Conservation (phyloP, 2,888 invertebrate species). For the Drosophila siamana region DNA sequence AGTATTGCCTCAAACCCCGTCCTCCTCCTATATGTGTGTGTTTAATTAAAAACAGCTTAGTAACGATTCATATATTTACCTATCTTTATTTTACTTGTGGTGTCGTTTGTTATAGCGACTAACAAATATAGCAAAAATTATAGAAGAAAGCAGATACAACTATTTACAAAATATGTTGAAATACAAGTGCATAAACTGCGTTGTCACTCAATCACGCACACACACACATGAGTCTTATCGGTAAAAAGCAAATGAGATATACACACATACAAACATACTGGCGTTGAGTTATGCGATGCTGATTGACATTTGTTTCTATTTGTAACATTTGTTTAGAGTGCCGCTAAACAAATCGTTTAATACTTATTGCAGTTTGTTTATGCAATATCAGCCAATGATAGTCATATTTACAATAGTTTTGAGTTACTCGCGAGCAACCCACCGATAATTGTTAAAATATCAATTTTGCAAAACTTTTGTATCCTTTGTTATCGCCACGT, state of each 20-base stretch:
- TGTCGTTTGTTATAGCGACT: too few species aligned
- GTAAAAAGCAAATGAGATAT: constrained; percentile 29
- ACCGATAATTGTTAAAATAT: not conserved
- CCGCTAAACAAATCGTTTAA: not conserved
- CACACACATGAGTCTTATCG: constrained; percentile 37
- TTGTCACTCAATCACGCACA: constrained; percentile 37
- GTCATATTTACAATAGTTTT: not conserved
- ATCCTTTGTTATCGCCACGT: not conserved
- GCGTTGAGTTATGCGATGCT: constrained; percentile 7
- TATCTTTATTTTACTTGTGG: not conserved
- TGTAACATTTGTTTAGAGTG: constrained; percentile 8
- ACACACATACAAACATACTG: constrained; percentile 15
- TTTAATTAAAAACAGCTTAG: constrained; percentile 5
- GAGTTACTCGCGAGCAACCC: too few species aligned
- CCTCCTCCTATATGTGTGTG: not conserved
- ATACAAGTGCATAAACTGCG: constrained; percentile 31
- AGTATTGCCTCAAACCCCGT: not conserved
- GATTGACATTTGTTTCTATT: constrained; percentile 12
- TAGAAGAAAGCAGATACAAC: constrained; percentile 2
- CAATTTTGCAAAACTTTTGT: not conserved
- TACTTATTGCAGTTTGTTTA: not conserved
- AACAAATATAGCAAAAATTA: not conserved
- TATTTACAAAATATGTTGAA: constrained; percentile 31
- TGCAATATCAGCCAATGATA: not conserved
- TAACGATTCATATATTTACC: constrained; percentile 2